Conservation (phyloP, 2,888 invertebrate species). For the Eupithecia dodoneata region DNA sequence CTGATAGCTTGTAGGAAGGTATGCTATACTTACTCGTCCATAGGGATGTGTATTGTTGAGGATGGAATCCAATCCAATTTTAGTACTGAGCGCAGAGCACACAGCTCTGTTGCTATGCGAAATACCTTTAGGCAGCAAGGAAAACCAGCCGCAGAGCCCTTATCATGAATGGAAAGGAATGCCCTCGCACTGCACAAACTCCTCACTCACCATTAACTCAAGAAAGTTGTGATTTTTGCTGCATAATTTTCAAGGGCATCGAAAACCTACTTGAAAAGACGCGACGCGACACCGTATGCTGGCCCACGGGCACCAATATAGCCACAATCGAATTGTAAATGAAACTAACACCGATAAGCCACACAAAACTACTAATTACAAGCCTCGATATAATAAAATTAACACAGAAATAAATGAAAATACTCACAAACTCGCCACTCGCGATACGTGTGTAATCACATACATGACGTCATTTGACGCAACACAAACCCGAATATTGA, state of each 20-base stretch:
- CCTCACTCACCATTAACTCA: constrained; percentile 57
- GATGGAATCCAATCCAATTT: constrained; percentile 78
- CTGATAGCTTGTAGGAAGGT: constrained; percentile 15
- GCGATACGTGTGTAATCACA: constrained; percentile 84
- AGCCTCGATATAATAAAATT: constrained; percentile 65
- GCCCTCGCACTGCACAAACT: constrained; percentile 55
- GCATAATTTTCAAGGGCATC: constrained; percentile 85
- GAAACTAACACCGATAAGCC: constrained; percentile 63
- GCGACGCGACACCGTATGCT: constrained; percentile 43
- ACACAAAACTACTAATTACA: constrained; percentile 60
- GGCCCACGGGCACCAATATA: constrained; percentile 50
- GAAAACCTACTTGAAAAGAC: constrained; percentile 51
- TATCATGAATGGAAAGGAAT: constrained; percentile 63
- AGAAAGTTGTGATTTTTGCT: constrained; percentile 76
- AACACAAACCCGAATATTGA: constrained; percentile 81
- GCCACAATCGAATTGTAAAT: constrained; percentile 72
- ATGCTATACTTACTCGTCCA: background rate
- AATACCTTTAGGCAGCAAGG: constrained; percentile 40
- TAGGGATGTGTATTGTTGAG: constrained; percentile 45
- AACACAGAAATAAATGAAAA: constrained; percentile 79
- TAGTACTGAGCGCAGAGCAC: constrained; percentile 62
- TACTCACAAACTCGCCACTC: constrained; percentile 82
- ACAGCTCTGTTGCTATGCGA: constrained; percentile 68
- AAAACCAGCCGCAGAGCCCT: constrained; percentile 52
- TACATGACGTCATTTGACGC: constrained; percentile 85